phyloP scores from a whole-genome alignment of 1,140 invertebrate genomes.

The Euura lappo region DNA sequence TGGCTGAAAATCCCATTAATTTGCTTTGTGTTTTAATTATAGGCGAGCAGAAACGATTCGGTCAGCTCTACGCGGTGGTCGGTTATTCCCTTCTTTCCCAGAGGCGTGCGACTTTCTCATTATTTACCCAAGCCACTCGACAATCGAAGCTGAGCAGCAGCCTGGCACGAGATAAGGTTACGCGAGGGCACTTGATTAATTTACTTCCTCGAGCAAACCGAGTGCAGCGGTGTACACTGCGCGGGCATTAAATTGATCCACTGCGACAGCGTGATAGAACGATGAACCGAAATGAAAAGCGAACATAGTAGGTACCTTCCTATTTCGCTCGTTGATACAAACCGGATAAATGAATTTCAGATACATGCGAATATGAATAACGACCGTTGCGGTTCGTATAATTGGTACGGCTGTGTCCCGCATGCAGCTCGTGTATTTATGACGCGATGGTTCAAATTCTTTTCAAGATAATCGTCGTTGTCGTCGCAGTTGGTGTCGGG shows the following conservation, averaged over 20 bases:
- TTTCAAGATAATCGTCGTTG: not conserved
- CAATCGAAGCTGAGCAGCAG: not conserved
- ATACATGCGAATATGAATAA: too few species aligned
- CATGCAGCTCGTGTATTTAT: not conserved
- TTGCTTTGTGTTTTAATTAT: slow-evolving; percentile 28
- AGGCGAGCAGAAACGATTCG: slow-evolving; percentile 24
- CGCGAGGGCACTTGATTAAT: too few species aligned
- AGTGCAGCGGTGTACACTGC: too few species aligned
- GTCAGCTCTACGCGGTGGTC: not conserved
- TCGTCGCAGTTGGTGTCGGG: not conserved
- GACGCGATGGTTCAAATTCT: not conserved
- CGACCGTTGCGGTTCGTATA: not conserved
- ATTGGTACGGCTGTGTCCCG: not conserved
- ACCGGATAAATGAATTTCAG: too few species aligned
- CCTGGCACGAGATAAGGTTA: not conserved
- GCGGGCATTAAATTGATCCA: too few species aligned
- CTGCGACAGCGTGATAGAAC: too few species aligned
- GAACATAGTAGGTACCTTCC: too few species aligned
- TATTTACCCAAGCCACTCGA: not conserved
- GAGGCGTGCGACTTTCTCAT: not conserved
- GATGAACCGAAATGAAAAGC: too few species aligned
- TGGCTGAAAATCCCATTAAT: slow-evolving; percentile 26
- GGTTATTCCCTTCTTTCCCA: not conserved
- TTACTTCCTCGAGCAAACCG: too few species aligned
- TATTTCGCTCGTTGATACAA: too few species aligned